Percentiles rank a stretch among this genome's conserved stretches.
Conservation (phyloP, 2,888 invertebrate species). For the Sturmia bella region DNA sequence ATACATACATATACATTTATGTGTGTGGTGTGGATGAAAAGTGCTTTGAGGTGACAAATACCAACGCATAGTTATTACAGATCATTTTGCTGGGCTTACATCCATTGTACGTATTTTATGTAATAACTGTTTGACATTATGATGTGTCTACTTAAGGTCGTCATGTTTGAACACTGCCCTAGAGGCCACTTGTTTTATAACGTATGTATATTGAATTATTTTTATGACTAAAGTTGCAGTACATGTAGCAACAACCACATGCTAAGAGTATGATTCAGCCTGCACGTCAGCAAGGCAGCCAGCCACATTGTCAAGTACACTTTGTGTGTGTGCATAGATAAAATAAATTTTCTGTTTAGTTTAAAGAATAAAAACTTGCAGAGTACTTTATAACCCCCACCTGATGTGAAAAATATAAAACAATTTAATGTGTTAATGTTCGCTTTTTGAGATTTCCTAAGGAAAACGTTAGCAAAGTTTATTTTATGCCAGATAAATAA, state of each 20-base stretch:
- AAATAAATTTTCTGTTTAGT: slow-evolving; percentile 47
- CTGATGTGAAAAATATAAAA: background rate
- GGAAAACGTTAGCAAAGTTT: too few relatives aligned
- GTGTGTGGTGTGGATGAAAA: background rate
- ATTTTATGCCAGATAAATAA: too few relatives aligned
- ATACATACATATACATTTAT: background rate
- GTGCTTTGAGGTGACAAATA: slow-evolving; percentile 63
- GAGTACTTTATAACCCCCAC: background rate
- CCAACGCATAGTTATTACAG: slow-evolving; percentile 54
- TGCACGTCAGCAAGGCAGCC: background rate
- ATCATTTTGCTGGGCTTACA: slow-evolving; percentile 13
- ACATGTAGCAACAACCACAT: slow-evolving; percentile 6
- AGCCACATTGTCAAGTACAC: slow-evolving; percentile 38
- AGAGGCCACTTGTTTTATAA: slow-evolving; percentile 66
- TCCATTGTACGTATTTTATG: slow-evolving; percentile 52
- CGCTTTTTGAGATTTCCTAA: too few relatives aligned
- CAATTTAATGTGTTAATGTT: too few relatives aligned
- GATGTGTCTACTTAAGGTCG: slow-evolving; percentile 66
- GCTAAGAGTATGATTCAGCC: background rate
- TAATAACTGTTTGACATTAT: slow-evolving; percentile 58
- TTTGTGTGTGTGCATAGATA: slow-evolving; percentile 44
- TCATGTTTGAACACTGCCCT: slow-evolving; percentile 62
- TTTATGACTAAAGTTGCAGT: slow-evolving; percentile 28
- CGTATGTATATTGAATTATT: slow-evolving; percentile 64
- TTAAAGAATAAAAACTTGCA: slow-evolving; percentile 3